phyloP scores from a whole-genome alignment of 2,797 vertebrate species.

The Streptopelia turtur region DNA sequence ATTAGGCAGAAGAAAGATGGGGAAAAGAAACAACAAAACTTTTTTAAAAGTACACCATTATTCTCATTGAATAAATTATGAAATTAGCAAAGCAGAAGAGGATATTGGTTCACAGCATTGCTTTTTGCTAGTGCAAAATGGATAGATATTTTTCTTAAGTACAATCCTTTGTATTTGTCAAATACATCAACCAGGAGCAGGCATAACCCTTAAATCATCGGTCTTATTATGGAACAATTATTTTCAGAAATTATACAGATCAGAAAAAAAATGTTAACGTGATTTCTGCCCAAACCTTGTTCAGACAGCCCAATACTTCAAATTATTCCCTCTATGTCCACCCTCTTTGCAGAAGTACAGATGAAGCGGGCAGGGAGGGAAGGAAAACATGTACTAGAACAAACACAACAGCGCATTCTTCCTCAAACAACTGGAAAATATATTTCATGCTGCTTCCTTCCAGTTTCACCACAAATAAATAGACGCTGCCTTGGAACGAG shows the following conservation, averaged over 20 bases:
- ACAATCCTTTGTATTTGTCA: not conserved
- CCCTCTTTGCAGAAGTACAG: not conserved
- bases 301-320: not conserved
- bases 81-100: not conserved
- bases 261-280: not conserved
- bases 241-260: not conserved
- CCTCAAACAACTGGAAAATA: not conserved
- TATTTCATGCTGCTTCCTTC: not conserved
- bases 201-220: not conserved
- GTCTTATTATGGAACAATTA: not conserved
- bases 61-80: not conserved
- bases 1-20: not conserved
- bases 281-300: not conserved
- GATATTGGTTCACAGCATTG: accelerated
- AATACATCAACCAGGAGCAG: not conserved
- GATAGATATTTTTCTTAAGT: not conserved
- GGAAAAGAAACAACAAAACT: not conserved
- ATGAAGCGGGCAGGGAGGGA: not conserved
- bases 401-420: not conserved
- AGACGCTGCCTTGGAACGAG: conserved; percentile 11
- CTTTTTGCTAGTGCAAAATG: not conserved
- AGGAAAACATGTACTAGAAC: not conserved
- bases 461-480: not conserved
- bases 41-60: accelerated
- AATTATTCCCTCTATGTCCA: not conserved